Evolutionary conservation across 2,888 invertebrate species (phyloP).

Genomic region (Lordiphosa fenestrarum): DNA sequence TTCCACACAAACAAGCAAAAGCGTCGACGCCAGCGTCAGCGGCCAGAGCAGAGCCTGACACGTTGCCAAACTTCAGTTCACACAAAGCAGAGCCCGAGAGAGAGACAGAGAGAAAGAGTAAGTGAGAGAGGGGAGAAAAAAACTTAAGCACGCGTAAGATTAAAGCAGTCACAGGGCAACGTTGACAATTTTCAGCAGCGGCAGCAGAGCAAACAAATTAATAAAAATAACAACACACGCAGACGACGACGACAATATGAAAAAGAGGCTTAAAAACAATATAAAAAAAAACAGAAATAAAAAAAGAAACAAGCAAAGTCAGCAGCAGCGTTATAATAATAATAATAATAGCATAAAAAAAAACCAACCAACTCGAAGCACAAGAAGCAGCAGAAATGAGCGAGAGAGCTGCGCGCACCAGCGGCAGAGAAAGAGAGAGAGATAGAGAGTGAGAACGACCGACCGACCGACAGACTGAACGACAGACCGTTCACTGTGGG

Average conservation of each 20-base stretch:
- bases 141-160: constrained; percentile 67
- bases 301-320: constrained; percentile 28
- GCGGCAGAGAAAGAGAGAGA: constrained; percentile 5
- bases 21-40: constrained; percentile 53
- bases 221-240: constrained; percentile 72
- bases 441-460: not conserved
- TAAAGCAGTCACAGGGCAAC: constrained; percentile 55
- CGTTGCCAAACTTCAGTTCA: constrained; percentile 66
- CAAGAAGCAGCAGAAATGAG: constrained; percentile 40
- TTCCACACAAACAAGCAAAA: constrained; percentile 63
- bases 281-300: constrained; percentile 48
- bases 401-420: constrained; percentile 20
- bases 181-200: constrained; percentile 61
- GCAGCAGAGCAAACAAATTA: constrained; percentile 67
- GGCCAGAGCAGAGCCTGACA: constrained; percentile 23
- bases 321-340: constrained; percentile 45
- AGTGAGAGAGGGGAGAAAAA: constrained; percentile 20
- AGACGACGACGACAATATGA: constrained; percentile 51
- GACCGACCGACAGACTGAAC: constrained; percentile 4
- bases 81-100: constrained; percentile 40
- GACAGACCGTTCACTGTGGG: not conserved
- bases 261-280: constrained; percentile 59
- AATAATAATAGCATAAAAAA: constrained; percentile 71
- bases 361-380: constrained; percentile 51
- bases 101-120: constrained; percentile 7